phyloP scores from a whole-genome alignment of 2,888 invertebrate species.

The Xestia rhomboidea region DNA sequence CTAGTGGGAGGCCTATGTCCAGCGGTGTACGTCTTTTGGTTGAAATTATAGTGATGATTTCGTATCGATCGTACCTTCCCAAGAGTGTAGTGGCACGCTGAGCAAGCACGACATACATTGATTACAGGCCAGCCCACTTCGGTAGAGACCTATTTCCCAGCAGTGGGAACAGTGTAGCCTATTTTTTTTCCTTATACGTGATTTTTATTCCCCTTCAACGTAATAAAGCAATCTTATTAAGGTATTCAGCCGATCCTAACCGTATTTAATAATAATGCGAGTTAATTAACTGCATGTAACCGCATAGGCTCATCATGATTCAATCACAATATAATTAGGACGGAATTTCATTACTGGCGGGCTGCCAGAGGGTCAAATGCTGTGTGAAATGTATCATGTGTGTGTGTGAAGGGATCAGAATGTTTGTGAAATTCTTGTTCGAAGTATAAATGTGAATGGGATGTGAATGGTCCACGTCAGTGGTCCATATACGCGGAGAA shows the following conservation, averaged over 20 bases:
- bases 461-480: too few species aligned
- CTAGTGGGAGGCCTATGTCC: too few species aligned
- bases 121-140: neutral
- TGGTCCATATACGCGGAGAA: too few species aligned
- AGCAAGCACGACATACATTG: neutral
- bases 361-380: constrained; percentile 10
- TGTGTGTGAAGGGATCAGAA: neutral
- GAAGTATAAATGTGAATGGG: neutral
- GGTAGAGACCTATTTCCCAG: neutral
- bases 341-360: constrained; percentile 39
- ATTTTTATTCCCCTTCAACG: neutral
- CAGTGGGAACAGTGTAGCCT: neutral
- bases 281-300: constrained; percentile 40
- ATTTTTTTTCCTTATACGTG: neutral
- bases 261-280: constrained; percentile 21
- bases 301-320: constrained; percentile 23
- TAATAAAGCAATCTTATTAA: constrained; percentile 17
- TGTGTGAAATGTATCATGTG: constrained; percentile 7
- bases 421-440: neutral
- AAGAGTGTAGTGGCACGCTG: neutral
- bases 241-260: constrained; percentile 12
- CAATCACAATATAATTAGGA: constrained; percentile 49
- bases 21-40: too few species aligned
- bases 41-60: too few species aligned
- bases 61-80: neutral